Base-by-base conservation (phyloP, 92 coral and sea anemone species). In the Paramuricea clavata region DNA sequence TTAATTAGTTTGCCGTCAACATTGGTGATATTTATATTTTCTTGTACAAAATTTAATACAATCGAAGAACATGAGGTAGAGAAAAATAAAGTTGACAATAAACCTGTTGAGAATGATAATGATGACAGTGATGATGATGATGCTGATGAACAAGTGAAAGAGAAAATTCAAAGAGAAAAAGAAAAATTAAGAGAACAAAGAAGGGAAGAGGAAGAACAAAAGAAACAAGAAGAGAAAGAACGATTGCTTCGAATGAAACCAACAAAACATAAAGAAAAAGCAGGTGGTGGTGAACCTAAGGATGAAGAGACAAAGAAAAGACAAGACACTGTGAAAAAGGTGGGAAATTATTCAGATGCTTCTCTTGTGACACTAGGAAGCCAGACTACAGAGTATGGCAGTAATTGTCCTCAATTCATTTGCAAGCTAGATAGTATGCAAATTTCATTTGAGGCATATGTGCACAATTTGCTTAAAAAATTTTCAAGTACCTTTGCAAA, bases 111-210 rank as follows among this genome's bases (percentile, higher is more conserved):
- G 42, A 36, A 19, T 28, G 67, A 49, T 6, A n/a, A 52, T 0
- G 50, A 19, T 17, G 86, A 31, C 6, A 89, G 85, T 65, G 93
- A 85, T 70, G 88, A 91, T 64, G 90, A 16, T 8, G 87, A 33
- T 10, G 91, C 72, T 65, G 94, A 91, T 75, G 84, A 91, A 62
- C 89, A 91, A 64, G 68, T 92, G 67, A 93, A 89, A 34, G 91
- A 94, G 59, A 85, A 88, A 69, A 95, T 95, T 77, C 88, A 86
- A 71, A 85, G 87, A 81, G 98, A 95, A n/a, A 95, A 95, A 54
- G 96, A 95, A 34, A 87, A 92, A 68, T 94, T 95, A 72, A 69
- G 74, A 25, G 81, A 88, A 59, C 92, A 92, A 43, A 86, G 87
- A 54, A 92, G 79, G 78, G 86, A 92, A 30, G 90, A 95, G 28